These are phyloP conservation scores for Enteromius afrohamiltoni DNA, from an alignment of 2,797 vertebrate genomes.

Conservation along the genomic window DNA sequence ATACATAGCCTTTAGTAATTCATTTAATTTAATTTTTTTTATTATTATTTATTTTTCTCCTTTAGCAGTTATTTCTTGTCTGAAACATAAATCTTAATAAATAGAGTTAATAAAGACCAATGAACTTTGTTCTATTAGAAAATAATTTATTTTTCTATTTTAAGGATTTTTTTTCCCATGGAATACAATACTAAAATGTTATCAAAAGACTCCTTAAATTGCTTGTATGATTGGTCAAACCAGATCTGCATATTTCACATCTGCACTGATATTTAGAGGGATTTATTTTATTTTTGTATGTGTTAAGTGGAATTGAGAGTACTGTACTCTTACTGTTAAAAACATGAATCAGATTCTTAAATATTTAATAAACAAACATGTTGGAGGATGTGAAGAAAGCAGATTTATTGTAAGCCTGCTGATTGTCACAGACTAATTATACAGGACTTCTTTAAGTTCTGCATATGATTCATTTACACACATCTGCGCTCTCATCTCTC, in stretches of 20 bases:
- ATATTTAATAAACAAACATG: not conserved
- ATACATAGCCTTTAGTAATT: too few species aligned
- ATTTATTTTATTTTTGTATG: too few species aligned
- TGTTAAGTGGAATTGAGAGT: not conserved
- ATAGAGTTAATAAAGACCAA: not conserved
- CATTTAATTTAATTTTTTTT: too few species aligned
- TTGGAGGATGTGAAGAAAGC: not conserved
- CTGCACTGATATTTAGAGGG: not conserved
- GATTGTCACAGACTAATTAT: not conserved
- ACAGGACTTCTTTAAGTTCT: not conserved
- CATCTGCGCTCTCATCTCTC: slow-evolving; percentile 1
- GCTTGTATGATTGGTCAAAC: not conserved
- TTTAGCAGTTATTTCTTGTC: not conserved
- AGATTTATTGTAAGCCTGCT: not conserved
- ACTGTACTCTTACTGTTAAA: not conserved
- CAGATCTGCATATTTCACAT: not conserved
- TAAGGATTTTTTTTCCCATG: not conserved
- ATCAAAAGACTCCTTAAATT: not conserved
- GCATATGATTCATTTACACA: not conserved
- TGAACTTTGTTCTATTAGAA: too few species aligned
- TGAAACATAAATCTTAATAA: not conserved
- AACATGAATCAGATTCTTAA: not conserved
- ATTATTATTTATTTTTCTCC: too few species aligned
- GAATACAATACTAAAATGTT: not conserved
- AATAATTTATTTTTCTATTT: not conserved